Base-by-base conservation (phyloP, 2,113 vertebrate genomes). In the Myodes glareolus region DNA sequence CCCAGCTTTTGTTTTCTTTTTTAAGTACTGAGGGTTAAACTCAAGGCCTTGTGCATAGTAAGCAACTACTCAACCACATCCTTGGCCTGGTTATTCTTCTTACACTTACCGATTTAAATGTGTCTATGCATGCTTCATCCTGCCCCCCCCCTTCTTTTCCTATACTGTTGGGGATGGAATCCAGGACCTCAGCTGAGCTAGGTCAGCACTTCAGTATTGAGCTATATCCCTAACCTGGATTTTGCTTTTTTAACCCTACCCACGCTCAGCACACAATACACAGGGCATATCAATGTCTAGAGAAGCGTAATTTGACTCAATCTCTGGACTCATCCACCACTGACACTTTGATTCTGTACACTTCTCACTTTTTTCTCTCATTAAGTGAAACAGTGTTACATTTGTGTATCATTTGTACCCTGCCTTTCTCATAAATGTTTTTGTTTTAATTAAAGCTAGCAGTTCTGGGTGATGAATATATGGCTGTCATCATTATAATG, bases 341-440 rank as follows among this genome's bases (percentile, higher is more conserved):
- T 65, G 80, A 21, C 65, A 47, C 89, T 91, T 82, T 58, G 50
- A 3, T 72, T 88, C 92, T 52, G 29, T 31, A 52, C 10, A 9
- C 45, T 9, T 14, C 2, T 14, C 27, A 31, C 50, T 89, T 81
- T 94, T 85, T 52, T 45, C 76, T 88, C 1, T 75, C 9, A 36
- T 87, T 75, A 72, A 77, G 55, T 72, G 33, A 52, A 36, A 47
- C 52, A 88, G 17, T 36, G 73, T 73, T 82, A 63, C 25, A 50
- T 45, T 63, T 73, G 50, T 88, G 67, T 96, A 6, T 68, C 31
- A 68, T 91, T 81, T 93, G 36, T 86, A 70, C 76, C 68, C 78
- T 75, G n/a, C 27, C 21, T 75, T 86, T 90, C 80, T 91, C 33
- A n/a, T 23, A 67, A 86, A 31, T 17, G 42, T 92, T 94, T 96